Evolutionary conservation across 1,140 invertebrate species (phyloP).

Genomic region (Drosophila parvula): DNA sequence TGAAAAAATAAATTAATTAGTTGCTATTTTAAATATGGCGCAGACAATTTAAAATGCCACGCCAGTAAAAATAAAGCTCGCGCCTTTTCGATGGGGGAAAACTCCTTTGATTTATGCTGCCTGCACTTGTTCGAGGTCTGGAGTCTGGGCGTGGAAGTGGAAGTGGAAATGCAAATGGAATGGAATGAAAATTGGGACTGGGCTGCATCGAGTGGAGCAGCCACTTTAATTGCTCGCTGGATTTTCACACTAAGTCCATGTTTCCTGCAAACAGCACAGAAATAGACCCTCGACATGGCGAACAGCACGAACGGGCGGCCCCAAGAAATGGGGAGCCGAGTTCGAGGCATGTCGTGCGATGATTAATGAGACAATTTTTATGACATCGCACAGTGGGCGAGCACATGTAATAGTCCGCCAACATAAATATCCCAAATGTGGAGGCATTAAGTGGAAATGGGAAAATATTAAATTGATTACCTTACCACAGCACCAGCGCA

Average conservation of each 20-base stretch:
- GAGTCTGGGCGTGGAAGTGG: not conserved
- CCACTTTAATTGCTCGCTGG: conserved; percentile 72
- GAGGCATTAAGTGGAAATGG: conserved; percentile 26
- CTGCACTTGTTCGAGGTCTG: conserved; percentile 63
- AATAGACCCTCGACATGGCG: conserved; percentile 47
- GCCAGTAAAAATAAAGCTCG: conserved; percentile 56
- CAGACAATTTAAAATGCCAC: conserved; percentile 71
- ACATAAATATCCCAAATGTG: conserved; percentile 33
- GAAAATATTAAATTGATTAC: conserved; percentile 39
- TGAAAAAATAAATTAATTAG: conserved; percentile 80
- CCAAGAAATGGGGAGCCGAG: conserved; percentile 20
- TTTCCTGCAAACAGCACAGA: conserved; percentile 66
- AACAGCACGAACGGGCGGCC: conserved; percentile 26
- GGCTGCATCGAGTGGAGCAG: conserved; percentile 28
- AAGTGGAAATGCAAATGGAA: conserved; percentile 1
- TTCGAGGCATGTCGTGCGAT: conserved; percentile 63
- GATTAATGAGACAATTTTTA: conserved; percentile 82
- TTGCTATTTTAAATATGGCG: conserved; percentile 76
- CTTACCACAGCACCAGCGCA: not conserved
- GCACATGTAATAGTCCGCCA: conserved; percentile 1
- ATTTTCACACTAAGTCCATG: conserved; percentile 79
- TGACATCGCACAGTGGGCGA: conserved; percentile 63
- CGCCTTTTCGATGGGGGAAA: conserved; percentile 11
- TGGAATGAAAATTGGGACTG: conserved; percentile 24
- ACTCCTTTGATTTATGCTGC: conserved; percentile 71